Base-by-base conservation (phyloP, 92 coral and sea anemone species). In the Porites lobata region DNA sequence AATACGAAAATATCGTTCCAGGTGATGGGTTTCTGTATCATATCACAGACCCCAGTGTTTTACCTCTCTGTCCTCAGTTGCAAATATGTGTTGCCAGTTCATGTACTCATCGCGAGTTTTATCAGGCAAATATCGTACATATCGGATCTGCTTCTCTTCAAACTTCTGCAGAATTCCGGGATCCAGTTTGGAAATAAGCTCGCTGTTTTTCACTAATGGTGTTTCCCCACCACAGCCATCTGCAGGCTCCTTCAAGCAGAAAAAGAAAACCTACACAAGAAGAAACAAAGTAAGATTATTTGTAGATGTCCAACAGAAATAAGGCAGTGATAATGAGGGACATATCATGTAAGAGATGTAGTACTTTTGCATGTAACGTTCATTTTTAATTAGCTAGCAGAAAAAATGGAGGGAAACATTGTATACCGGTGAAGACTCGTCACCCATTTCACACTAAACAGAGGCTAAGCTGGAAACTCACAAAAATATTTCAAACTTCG, bases 201-300 rank as follows among this genome's bases (percentile, higher is more conserved):
- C 87, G 7, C 88, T 83, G 81, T 85, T 88, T 72, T 83, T 87
- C 3, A 82, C 82, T 7, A 93, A 38, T 12, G 96, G 87, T 3
- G 94, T 91, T 81, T 91, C 92, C 11, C 96, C 96, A 9, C 96
- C 94, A 57, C 96, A 93, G 7, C 59, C 84, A 21, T 77, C 86
- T 56, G 50, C 87, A 52, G 94, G 78, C 52, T 84, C 85, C 58
- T 66, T 72, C 52, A 80, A 50, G 84, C 94, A 91, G 61, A 67
- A 91, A 32, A 91, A 82, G 67, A 87, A 56, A 21, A 91, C 64
- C 91, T 91, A 62, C 56, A 5, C 8, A 18, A 5, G 19, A 56
- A 59, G 8, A n/a, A 11, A 62, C 19, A 7, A 62, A 9, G 3
- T 56, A 0, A 9, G 14, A 13, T 56, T 8, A 14, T 56, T 56